Evolutionary conservation across 2,888 invertebrate genomes (phyloP).

Genomic region (Hesperia comma): DNA sequence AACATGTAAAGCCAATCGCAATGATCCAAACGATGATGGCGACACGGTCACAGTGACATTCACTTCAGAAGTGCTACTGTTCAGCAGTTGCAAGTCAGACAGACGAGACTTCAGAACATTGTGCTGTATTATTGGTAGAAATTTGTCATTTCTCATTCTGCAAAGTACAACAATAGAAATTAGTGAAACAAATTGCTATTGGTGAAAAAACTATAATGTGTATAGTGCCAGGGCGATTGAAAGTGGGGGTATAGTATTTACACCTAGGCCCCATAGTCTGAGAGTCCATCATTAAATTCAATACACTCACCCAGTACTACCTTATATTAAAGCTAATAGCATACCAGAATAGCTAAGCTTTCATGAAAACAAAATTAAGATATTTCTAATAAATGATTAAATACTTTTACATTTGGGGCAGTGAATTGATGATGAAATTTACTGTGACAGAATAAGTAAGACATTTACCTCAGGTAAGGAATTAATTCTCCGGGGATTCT

Average conservation of each 20-base stretch:
- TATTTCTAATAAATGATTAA: too few relatives aligned
- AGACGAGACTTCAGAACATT: slow-evolving; percentile 93
- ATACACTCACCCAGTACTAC: too few relatives aligned
- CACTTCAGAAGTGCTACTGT: slow-evolving; percentile 82
- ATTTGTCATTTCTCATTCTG: slow-evolving; percentile 86
- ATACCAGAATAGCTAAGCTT: too few relatives aligned
- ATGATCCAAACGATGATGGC: slow-evolving; percentile 91
- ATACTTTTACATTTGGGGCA: too few relatives aligned
- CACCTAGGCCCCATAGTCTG: too few relatives aligned
- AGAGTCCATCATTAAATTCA: too few relatives aligned
- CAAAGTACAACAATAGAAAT: slow-evolving; percentile 47
- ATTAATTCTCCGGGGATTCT: slow-evolving; percentile 88
- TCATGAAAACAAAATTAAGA: too few relatives aligned
- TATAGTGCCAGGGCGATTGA: too few relatives aligned
- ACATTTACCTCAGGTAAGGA: slow-evolving; percentile 82
- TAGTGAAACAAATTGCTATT: too few relatives aligned
- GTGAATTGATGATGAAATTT: not conserved
- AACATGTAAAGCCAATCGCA: slow-evolving; percentile 90
- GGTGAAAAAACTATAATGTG: too few relatives aligned
- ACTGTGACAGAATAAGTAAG: not conserved
- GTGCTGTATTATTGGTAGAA: slow-evolving; percentile 92
- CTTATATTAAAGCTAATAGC: too few relatives aligned
- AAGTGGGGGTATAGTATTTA: too few relatives aligned
- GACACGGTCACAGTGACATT: slow-evolving; percentile 88
- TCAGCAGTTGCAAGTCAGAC: slow-evolving; percentile 88